Conservation (phyloP, 2,888 invertebrate species). For the Candidula unifasciata region DNA sequence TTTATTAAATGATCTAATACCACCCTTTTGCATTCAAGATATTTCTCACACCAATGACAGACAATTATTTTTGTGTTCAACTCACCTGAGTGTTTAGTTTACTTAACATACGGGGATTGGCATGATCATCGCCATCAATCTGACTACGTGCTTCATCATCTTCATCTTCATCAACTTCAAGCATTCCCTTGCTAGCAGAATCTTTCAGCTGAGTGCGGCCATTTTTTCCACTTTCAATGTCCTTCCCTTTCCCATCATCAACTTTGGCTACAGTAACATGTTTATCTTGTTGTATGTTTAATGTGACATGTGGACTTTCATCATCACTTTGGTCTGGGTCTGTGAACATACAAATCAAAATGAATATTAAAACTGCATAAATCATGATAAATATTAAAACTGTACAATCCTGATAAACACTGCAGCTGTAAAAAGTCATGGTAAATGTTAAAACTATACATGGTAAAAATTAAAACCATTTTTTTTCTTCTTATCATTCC, state of each 20-base stretch:
- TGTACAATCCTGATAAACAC: too few species aligned
- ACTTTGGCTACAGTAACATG: not conserved
- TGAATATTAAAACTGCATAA: too few species aligned
- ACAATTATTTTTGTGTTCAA: not conserved
- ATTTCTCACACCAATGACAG: too few species aligned
- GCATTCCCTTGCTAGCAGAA: constrained; percentile 24
- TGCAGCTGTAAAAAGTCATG: too few species aligned
- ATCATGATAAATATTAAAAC: too few species aligned
- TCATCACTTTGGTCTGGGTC: constrained; percentile 55
- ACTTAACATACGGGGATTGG: constrained; percentile 35
- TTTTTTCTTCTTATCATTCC: too few species aligned
- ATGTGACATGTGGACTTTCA: constrained; percentile 53
- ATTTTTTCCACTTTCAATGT: constrained; percentile 1
- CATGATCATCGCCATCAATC: constrained; percentile 18
- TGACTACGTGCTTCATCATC: constrained; percentile 36
- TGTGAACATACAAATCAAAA: not conserved
- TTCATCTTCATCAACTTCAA: constrained; percentile 22
- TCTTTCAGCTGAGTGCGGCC: not conserved
- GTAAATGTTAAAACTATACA: too few species aligned
- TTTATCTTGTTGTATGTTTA: not conserved
- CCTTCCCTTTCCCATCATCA: not conserved
- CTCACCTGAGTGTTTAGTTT: constrained; percentile 47
- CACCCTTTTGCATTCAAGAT: too few species aligned
- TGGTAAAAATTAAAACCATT: too few species aligned
- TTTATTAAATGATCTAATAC: too few species aligned